Percentiles rank a stretch among this genome's conserved stretches.
These are phyloP conservation scores for Poeciliopsis presidionis DNA, from an alignment of 2,797 vertebrate genomes.

Conservation along the genomic window DNA sequence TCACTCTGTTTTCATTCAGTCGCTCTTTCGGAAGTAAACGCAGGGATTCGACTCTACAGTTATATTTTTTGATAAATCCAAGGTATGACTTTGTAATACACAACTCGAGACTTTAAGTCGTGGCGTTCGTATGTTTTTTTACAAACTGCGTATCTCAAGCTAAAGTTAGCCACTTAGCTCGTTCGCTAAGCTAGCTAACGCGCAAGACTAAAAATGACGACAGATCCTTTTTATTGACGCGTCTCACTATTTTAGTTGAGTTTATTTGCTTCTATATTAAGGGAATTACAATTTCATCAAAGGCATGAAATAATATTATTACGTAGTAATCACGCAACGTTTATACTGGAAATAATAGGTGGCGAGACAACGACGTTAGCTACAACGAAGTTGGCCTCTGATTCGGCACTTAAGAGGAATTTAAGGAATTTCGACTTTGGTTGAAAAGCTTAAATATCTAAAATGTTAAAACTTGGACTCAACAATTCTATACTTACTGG, in stretches of 20 bases:
- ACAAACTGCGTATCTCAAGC: conserved; percentile 15
- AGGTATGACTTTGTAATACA: conserved; percentile 36
- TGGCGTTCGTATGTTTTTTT: neutral
- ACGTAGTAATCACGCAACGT: neutral
- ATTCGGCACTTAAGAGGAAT: neutral
- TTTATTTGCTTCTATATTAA: neutral
- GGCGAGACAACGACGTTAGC: neutral
- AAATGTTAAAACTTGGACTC: neutral
- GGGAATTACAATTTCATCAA: neutral
- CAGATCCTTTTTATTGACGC: neutral
- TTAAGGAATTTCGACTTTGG: neutral
- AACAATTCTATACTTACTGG: neutral
- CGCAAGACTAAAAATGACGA: neutral
- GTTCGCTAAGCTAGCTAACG: conserved; percentile 11
- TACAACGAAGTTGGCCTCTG: neutral
- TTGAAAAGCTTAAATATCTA: neutral
- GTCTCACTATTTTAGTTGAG: neutral
- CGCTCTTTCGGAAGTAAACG: rapidly evolving
- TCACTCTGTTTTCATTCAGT: neutral
- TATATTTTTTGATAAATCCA: neutral
- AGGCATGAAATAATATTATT: neutral
- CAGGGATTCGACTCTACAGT: neutral
- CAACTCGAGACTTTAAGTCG: neutral
- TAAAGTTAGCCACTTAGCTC: conserved; percentile 35
- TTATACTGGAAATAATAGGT: too few species aligned